Percentiles rank a stretch among this genome's conserved stretches.
Conservation (phyloP, 2,888 invertebrate species). For the Hybos culiciformis region DNA sequence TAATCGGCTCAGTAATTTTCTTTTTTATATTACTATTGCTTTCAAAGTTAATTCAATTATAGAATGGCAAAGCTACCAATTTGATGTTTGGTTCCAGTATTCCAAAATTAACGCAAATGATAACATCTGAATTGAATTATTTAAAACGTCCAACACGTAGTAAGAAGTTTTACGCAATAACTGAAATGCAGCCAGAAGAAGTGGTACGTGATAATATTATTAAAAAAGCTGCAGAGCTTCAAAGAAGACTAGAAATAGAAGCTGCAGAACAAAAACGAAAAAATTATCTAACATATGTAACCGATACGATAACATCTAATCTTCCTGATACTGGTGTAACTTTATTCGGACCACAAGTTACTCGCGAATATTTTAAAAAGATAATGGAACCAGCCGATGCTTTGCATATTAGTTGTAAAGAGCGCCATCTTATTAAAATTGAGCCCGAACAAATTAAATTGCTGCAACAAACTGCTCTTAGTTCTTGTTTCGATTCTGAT, state of each 20-base stretch:
- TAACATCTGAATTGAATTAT: slow-evolving; percentile 57
- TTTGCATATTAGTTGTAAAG: slow-evolving; percentile 30
- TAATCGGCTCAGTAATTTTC: too few relatives aligned
- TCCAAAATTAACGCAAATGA: slow-evolving; percentile 53
- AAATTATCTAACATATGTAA: slow-evolving; percentile 28
- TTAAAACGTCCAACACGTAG: slow-evolving; percentile 24
- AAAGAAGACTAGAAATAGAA: too few relatives aligned
- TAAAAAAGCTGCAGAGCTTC: slow-evolving; percentile 20
- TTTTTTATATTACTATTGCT: too few relatives aligned
- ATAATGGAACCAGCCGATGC: slow-evolving; percentile 29
- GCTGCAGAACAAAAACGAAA: too few relatives aligned
- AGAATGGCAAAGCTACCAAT: slow-evolving; percentile 63
- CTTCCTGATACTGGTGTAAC: slow-evolving; percentile 31
- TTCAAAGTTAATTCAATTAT: too few relatives aligned
- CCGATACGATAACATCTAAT: slow-evolving; percentile 28
- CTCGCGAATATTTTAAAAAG: slow-evolving; percentile 31
- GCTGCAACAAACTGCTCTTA: slow-evolving; percentile 26
- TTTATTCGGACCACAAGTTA: slow-evolving; percentile 32
- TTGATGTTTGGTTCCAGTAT: slow-evolving; percentile 74
- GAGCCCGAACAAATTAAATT: slow-evolving; percentile 23
- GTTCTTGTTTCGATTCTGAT: slow-evolving; percentile 27
- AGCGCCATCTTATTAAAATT: slow-evolving; percentile 25
- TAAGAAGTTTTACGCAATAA: not conserved
- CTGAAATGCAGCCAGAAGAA: slow-evolving; percentile 38
- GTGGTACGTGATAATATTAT: slow-evolving; percentile 31